Conservation (phyloP, 2,113 vertebrate genomes). For the Oncorhynchus clarkii region DNA sequence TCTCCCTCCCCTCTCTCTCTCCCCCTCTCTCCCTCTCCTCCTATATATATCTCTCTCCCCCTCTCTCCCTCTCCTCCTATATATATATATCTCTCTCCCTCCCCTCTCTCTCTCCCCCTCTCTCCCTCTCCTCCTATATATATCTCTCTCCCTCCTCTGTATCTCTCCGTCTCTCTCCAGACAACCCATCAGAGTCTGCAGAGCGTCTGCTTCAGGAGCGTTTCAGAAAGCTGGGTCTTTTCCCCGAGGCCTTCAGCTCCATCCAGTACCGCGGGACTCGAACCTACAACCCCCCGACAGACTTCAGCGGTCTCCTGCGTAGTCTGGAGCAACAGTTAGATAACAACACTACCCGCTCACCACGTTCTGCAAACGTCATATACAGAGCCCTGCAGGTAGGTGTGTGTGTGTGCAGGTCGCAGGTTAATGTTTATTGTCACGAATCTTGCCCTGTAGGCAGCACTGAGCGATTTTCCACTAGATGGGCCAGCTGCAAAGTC, state of each 20-base stretch:
- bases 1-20: too few relatives aligned
- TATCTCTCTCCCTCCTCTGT: too few relatives aligned
- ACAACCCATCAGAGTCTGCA: slow-evolving; percentile 84
- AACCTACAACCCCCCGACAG: slow-evolving; percentile 95
- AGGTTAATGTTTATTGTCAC: too few relatives aligned
- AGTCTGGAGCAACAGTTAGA: slow-evolving; percentile 91
- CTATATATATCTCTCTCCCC: too few relatives aligned
- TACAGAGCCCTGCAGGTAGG: slow-evolving; percentile 92
- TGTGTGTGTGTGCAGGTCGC: too few relatives aligned
- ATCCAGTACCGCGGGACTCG: slow-evolving; percentile 96
- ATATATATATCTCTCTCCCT: too few relatives aligned
- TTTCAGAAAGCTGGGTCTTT: slow-evolving; percentile 90
- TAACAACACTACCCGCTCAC: slow-evolving; percentile 94
- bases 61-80: too few relatives aligned
- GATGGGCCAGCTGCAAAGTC: too few relatives aligned
- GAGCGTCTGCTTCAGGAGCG: slow-evolving; percentile 96
- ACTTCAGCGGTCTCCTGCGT: slow-evolving; percentile 91
- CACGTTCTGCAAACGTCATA: slow-evolving; percentile 90
- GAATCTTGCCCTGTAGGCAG: too few relatives aligned
- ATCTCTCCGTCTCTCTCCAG: slow-evolving; percentile 57
- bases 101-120: background rate
- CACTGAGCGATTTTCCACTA: too few relatives aligned
- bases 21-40: too few relatives aligned
- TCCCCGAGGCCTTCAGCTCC: slow-evolving; percentile 98
- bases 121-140: too few relatives aligned